Base-by-base conservation (phyloP, 2,113 vertebrate species). In the Sinocyclocheilus anophthalmus region DNA sequence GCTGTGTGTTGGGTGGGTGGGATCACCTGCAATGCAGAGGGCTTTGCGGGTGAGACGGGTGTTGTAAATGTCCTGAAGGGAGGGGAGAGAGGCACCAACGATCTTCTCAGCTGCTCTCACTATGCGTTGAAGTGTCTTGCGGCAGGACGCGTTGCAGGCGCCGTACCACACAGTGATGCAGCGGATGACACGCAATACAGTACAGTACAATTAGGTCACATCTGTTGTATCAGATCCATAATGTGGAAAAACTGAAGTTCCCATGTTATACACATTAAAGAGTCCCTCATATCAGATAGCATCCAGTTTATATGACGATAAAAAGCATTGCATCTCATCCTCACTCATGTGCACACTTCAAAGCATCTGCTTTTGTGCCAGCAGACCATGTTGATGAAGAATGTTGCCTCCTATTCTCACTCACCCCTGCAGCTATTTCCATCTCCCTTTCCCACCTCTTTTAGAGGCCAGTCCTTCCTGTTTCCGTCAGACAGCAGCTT, bases 401-500 rank as follows among this genome's bases (percentile, higher is more conserved):
- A 37, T 69, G 22, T 9, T 18, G 73, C 42, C 42, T 76, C 42
- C 42, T 50, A 9, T 76, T 50, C 73, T 24, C n/a, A 14, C 42
- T 76, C 73, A 10, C 24, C 9, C 6, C 30, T 26, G 42, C 39
- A 20, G 70, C 81, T 50, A n/a, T 8, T 11, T 39, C 20, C 61
- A 12, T 42, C 77, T 55, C 48, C 84, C 73, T 81, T 30, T 70
- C 80, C 13, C 42, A 81, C 30, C 59, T 76, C 61, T 16, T 79
- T 78, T 76, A 30, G 39, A 79, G 83, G 61, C 86, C 85, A 61
- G 81, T 48, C 85, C 88, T 86, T 82, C 72, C 75, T 81, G 67
- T 83, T 72, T 76, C 78, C 65, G 75, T 86, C 86, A 45, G 65
- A 84, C 48, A 89, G 69, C 55, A 83, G 81, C 85, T 90, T 91